Evolutionary conservation across 2,888 invertebrate genomes (phyloP).

Genomic region (Pyrrhosoma nymphula): DNA sequence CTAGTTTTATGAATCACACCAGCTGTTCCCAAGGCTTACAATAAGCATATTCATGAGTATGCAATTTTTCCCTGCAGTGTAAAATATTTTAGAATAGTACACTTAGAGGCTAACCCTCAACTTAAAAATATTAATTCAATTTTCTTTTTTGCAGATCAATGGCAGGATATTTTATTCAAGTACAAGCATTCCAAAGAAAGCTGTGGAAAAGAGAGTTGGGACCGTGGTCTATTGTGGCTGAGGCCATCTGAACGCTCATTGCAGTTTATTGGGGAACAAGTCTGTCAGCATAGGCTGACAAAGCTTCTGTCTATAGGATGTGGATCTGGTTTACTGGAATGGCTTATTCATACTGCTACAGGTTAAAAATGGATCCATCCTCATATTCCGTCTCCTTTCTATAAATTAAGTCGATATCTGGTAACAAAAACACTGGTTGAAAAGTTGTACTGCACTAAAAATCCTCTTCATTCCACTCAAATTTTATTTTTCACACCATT

Average conservation of each 20-base stretch:
- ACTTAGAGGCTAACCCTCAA: no score
- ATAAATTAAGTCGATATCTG: no score
- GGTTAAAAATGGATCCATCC: constrained; percentile 77
- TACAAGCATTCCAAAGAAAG: background rate
- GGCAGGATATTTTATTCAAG: background rate
- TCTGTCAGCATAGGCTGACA: constrained; percentile 76
- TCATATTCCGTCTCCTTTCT: background rate
- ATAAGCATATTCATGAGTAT: no score
- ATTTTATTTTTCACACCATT: no score
- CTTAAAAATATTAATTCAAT: no score
- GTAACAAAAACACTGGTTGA: no score
- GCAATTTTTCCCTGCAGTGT: no score
- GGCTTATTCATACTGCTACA: constrained; percentile 85
- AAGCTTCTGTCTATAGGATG: constrained; percentile 87
- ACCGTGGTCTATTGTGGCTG: constrained; percentile 83
- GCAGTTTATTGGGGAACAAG: constrained; percentile 79
- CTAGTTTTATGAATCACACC: no score
- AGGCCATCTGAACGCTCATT: constrained; percentile 86
- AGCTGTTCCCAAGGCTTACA: no score
- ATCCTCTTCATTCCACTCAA: no score
- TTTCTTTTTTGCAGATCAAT: constrained; percentile 11
- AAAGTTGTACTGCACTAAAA: no score
- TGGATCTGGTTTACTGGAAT: constrained; percentile 90
- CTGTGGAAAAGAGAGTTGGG: background rate
- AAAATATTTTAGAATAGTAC: no score